Evolutionary conservation across 2,797 vertebrate genomes (phyloP), one percentile per base, ranked within the genome.

Genomic region (Pipistrellus nathusii): DNA sequence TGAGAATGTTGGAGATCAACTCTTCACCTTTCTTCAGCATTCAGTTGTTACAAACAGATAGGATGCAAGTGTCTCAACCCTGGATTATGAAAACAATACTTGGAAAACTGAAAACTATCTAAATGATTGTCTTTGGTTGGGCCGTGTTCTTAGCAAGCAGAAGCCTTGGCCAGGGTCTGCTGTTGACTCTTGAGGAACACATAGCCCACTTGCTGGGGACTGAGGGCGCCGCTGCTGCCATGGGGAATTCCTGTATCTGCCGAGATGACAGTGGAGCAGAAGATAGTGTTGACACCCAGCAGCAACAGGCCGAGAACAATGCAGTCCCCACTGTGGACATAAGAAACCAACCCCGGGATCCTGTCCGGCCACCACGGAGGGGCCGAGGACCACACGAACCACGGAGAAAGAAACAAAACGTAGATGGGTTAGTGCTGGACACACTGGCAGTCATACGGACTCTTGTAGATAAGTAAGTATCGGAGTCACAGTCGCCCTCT

Each of bases 181-280:
- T 98, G 95, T 98, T 99, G 98, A 98, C 99, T 98, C 98, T 99
- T 96, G 98, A 98, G 97, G 98, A 97, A 96, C 98, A 97, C 96
- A 41, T 98, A 97, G 97, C 98, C 96, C 88, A 0, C 85, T 97
- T 98, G 41, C 98, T 99, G 99, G 98, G 98, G 98, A 98, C 98
- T 93, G 97, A 97, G 82, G 97, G 98, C 96, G 95, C 98, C 80
- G 95, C 98, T 98, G 44, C 88, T 27, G 98, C 94, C 96, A 99
- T 99, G 99, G 99, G 99, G n/a, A 99, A 99, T 98, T 99, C 99
- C 35, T 99, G 99, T 13, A 99, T 99, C 95, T 99, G 99, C 98
- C 98, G 99, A 11, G 99, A 99, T 69, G 99, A 99, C 95, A 99
- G 99, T n/a, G 99, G 99, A 41, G 98, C 98, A 35, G 99, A 99